Conservation (phyloP, 2,888 invertebrate genomes). For the Melipona beecheii region DNA sequence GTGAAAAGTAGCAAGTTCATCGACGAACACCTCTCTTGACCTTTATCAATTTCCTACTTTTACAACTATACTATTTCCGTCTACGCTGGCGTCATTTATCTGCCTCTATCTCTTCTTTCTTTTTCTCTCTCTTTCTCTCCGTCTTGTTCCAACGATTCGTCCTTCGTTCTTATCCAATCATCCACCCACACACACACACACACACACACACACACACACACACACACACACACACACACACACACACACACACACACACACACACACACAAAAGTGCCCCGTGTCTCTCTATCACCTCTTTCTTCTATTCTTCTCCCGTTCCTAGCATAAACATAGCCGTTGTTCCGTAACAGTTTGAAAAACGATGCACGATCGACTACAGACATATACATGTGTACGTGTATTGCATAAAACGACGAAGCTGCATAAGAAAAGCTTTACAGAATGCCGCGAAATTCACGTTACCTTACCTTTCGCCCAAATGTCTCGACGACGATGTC, state of each 20-base stretch:
- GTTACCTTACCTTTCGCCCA: background rate
- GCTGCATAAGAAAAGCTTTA: slow-evolving; percentile 8
- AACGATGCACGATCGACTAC: slow-evolving; percentile 43
- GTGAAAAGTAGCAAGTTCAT: background rate
- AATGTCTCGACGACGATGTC: background rate
- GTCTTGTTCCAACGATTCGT: slow-evolving; percentile 8
- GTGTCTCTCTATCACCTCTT: slow-evolving; percentile 21
- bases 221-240: background rate
- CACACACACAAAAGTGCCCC: background rate
- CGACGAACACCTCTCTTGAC: slow-evolving; percentile 42
- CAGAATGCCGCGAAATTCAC: slow-evolving; percentile 37
- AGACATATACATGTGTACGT: slow-evolving; percentile 30
- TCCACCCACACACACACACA: background rate
- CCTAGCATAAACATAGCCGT: slow-evolving; percentile 20
- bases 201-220: background rate
- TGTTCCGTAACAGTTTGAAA: slow-evolving; percentile 7
- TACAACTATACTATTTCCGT: slow-evolving; percentile 20
- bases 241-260: background rate
- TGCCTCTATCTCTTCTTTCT: slow-evolving; percentile 14
- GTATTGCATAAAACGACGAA: slow-evolving; percentile 28
- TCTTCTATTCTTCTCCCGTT: slow-evolving; percentile 2
- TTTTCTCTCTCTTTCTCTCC: slow-evolving; percentile 22
- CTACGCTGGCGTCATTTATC: slow-evolving; percentile 46
- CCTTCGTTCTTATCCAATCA: slow-evolving; percentile 7
- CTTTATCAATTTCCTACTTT: background rate